Evolutionary conservation across 2,888 invertebrate genomes (phyloP).

Genomic region (Agrotis exclamationis): DNA sequence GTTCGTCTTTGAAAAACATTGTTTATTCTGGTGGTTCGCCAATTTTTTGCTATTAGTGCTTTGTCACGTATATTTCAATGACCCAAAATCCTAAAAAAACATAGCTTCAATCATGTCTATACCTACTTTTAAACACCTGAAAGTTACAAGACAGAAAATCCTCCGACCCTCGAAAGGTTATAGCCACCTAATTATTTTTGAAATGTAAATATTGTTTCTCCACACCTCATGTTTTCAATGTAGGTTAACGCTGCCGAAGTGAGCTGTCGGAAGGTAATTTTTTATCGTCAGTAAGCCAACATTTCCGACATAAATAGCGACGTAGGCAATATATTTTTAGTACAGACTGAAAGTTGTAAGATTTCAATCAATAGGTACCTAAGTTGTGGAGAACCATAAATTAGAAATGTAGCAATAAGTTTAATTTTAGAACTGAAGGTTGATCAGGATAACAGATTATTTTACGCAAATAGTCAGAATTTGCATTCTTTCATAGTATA

Average conservation of each 20-base stretch:
- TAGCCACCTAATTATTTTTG: slow-evolving; percentile 2
- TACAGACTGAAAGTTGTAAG: background rate
- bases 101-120: background rate
- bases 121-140: background rate
- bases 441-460: no score
- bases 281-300: slow-evolving; percentile 13
- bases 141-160: background rate
- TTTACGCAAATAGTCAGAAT: no score
- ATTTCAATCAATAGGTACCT: background rate
- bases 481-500: no score
- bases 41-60: slow-evolving; percentile 40
- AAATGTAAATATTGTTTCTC: slow-evolving; percentile 7
- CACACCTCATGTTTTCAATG: slow-evolving; percentile 4
- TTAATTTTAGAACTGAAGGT: no score
- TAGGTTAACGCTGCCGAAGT: slow-evolving; percentile 14
- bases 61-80: slow-evolving; percentile 40
- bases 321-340: background rate
- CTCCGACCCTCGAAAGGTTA: background rate
- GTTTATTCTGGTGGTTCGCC: slow-evolving; percentile 61
- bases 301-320: slow-evolving; percentile 7
- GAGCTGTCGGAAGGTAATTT: slow-evolving; percentile 9
- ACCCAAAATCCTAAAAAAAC: slow-evolving; percentile 37
- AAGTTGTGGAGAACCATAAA: background rate
- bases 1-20: slow-evolving; percentile 17
- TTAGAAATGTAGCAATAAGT: no score